phyloP scores from a whole-genome alignment of 2,797 vertebrate species.

The Masticophis lateralis region DNA sequence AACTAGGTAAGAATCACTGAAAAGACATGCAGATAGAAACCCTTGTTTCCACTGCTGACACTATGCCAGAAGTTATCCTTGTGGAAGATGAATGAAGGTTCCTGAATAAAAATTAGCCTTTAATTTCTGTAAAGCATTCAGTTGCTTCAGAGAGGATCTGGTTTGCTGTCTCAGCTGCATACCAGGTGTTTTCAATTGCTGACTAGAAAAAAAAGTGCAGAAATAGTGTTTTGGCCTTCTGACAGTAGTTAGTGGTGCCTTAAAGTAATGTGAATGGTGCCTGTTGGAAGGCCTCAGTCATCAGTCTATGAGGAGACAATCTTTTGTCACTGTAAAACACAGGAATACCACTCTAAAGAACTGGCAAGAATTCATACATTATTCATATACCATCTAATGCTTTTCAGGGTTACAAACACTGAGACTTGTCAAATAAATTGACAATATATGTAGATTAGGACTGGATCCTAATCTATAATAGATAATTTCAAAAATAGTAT shows the following conservation, averaged over 20 bases:
- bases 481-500: not conserved
- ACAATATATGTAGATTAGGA: not conserved
- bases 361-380: not conserved
- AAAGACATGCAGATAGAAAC: not conserved
- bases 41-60: not conserved
- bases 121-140: not conserved
- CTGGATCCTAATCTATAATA: not conserved
- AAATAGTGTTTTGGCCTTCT: constrained; percentile 3
- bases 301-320: not conserved
- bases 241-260: not conserved
- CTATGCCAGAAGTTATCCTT: not conserved
- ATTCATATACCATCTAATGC: not conserved
- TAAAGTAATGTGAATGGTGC: constrained; percentile 9
- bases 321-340: not conserved
- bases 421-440: not conserved
- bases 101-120: not conserved
- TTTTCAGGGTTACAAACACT: not conserved
- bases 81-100: not conserved
- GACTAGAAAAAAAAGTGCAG: not conserved
- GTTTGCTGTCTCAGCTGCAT: constrained; percentile 12
- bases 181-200: constrained; percentile 26
- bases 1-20: not conserved
- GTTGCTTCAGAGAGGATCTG: constrained; percentile 1
- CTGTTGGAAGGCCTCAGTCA: constrained; percentile 24
- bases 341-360: not conserved